A percentile compares a stretch with the other conserved stretches of the same genome.
Conservation (phyloP, 2,113 vertebrate species). For the Macrotus californicus region DNA sequence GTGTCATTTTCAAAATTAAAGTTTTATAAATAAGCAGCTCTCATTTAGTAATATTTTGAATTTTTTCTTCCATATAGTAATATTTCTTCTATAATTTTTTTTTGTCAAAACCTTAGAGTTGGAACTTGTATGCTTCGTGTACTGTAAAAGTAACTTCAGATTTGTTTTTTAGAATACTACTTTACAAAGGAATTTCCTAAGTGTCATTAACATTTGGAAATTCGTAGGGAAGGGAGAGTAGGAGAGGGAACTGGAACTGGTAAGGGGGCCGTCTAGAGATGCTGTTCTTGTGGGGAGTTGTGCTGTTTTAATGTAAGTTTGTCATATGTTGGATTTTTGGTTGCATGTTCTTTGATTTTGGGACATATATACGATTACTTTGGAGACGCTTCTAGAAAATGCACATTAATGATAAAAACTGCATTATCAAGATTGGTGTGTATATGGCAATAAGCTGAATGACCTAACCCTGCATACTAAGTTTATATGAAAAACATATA, state of each 20-base stretch:
- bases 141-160: slow-evolving; percentile 40
- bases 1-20: slow-evolving; percentile 40
- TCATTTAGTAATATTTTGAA: slow-evolving; percentile 30
- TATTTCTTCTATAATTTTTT: not conserved
- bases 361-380: not conserved
- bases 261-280: slow-evolving; percentile 41
- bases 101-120: slow-evolving; percentile 25
- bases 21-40: slow-evolving; percentile 39
- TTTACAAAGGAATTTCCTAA: slow-evolving; percentile 59
- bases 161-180: slow-evolving; percentile 54
- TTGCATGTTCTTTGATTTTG: slow-evolving; percentile 21
- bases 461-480: not conserved
- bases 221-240: not conserved
- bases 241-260: slow-evolving; percentile 27
- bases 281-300: not conserved
- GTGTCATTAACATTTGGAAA: slow-evolving; percentile 48
- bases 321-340: not conserved
- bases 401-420: not conserved
- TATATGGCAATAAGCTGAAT: not conserved
- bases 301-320: not conserved
- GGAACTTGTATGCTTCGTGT: slow-evolving; percentile 15
- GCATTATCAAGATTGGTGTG: not conserved
- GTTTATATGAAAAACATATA: too few species aligned
- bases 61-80: not conserved
- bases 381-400: not conserved